A percentile compares a stretch with the other conserved stretches of the same genome.
These are phyloP conservation scores for Pangasius macronema DNA, from an alignment of 2,797 vertebrate genomes.

Conservation along the genomic window DNA sequence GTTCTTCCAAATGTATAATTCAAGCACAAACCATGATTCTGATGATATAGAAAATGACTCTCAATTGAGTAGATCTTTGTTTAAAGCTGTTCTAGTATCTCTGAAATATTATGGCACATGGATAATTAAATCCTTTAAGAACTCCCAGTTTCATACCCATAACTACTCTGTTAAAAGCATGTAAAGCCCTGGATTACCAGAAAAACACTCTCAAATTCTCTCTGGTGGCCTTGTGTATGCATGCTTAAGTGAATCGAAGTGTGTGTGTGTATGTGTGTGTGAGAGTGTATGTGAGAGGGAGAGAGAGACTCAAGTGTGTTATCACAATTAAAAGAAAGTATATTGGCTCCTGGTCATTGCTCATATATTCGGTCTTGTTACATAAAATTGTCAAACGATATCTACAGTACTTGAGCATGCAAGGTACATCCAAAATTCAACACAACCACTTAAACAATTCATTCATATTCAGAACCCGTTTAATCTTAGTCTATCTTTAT, in stretches of 20 bases:
- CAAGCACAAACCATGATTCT: background rate
- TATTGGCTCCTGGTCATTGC: background rate
- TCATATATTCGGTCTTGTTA: background rate
- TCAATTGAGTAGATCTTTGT: background rate
- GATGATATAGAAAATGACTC: background rate
- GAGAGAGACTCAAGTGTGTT: background rate
- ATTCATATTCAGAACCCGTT: background rate
- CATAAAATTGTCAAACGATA: background rate
- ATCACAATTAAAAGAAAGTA: background rate
- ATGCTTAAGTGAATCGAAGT: background rate
- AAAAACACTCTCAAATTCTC: conserved; percentile 39
- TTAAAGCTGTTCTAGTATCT: background rate
- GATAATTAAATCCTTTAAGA: conserved; percentile 23
- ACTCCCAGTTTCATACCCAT: conserved; percentile 9
- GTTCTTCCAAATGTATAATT: background rate
- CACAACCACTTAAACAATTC: background rate
- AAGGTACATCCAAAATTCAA: background rate
- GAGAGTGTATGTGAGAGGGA: background rate
- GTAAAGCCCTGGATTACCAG: conserved; percentile 42
- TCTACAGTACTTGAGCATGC: too few species aligned
- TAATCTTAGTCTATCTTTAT: background rate
- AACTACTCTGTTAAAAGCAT: conserved; percentile 39
- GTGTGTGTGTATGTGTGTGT: background rate
- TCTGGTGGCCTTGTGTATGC: conserved; percentile 35
- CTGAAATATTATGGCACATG: conserved; percentile 2